These are phyloP conservation scores for Psephotus haematonotus DNA, from an alignment of 2,113 vertebrate species.

Conservation along the genomic window DNA sequence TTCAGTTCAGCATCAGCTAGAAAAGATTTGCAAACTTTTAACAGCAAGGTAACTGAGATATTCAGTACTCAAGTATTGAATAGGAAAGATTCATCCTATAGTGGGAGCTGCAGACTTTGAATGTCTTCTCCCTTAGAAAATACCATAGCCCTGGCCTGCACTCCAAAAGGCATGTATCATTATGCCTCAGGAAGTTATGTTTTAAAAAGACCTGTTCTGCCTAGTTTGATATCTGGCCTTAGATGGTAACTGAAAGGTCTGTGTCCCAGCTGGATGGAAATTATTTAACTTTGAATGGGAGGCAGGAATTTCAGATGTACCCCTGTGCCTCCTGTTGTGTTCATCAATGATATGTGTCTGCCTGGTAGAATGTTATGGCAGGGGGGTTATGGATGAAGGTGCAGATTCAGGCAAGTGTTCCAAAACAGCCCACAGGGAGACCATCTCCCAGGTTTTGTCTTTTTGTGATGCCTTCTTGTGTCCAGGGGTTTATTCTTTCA, in stretches of 20 bases:
- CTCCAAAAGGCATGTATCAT: not conserved
- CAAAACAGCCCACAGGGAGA: not conserved
- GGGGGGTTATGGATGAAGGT: not conserved
- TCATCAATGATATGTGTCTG: not conserved
- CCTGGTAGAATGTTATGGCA: not conserved
- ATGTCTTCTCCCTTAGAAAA: not conserved
- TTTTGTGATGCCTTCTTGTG: not conserved
- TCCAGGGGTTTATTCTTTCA: not conserved
- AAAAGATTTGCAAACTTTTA: not conserved
- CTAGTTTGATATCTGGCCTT: not conserved
- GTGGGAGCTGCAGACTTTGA: not conserved
- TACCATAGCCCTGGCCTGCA: not conserved
- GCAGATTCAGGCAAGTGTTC: not conserved
- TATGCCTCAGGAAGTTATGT: not conserved
- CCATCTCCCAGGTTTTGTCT: not conserved
- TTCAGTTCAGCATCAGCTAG: not conserved
- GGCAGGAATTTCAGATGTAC: not conserved
- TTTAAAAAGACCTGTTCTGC: not conserved
- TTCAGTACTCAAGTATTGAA: not conserved
- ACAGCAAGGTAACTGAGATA: not conserved
- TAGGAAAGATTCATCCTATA: not conserved
- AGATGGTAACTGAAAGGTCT: not conserved
- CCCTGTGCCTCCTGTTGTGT: not conserved
- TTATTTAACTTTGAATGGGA: not conserved
- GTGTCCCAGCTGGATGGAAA: not conserved